A percentile compares a stretch with the other conserved stretches of the same genome.
Evolutionary conservation across 1,140 invertebrate genomes (phyloP).

Genomic region (Lasioglossum albipes): DNA sequence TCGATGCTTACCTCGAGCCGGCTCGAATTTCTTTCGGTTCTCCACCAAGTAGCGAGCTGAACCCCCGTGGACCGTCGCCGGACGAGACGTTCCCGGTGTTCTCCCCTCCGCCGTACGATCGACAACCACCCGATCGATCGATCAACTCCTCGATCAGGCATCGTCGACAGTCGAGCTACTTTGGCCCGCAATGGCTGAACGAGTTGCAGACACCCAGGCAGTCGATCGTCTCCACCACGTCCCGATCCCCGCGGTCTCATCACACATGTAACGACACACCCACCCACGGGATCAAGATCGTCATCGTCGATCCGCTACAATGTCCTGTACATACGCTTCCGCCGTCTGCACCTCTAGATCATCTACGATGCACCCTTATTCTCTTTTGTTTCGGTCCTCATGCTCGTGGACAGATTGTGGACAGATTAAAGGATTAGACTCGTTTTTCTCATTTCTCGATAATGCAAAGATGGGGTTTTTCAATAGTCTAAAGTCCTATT

Average conservation of each 20-base stretch:
- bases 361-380: slow-evolving; percentile 24
- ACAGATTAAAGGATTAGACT: no score
- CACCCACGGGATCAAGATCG: slow-evolving; percentile 39
- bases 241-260: slow-evolving; percentile 86
- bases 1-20: slow-evolving; percentile 92
- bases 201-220: slow-evolving; percentile 81
- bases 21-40: slow-evolving; percentile 88
- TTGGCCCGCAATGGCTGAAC: slow-evolving; percentile 81
- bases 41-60: slow-evolving; percentile 86
- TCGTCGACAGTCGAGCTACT: slow-evolving; percentile 77
- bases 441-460: no score
- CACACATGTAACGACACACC: slow-evolving; percentile 87
- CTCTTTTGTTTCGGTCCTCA: background rate
- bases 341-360: slow-evolving; percentile 43
- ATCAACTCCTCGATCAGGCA: slow-evolving; percentile 63
- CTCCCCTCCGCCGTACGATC: slow-evolving; percentile 87
- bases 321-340: slow-evolving; percentile 74
- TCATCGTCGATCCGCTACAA: slow-evolving; percentile 58
- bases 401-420: background rate
- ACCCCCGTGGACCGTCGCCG: slow-evolving; percentile 84
- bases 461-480: no score
- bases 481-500: no score
- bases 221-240: slow-evolving; percentile 86
- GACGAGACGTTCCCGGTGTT: slow-evolving; percentile 92
- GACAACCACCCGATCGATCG: slow-evolving; percentile 44